phyloP scores from a whole-genome alignment of 2,113 vertebrate genomes.

The Oceanodroma tethys region DNA sequence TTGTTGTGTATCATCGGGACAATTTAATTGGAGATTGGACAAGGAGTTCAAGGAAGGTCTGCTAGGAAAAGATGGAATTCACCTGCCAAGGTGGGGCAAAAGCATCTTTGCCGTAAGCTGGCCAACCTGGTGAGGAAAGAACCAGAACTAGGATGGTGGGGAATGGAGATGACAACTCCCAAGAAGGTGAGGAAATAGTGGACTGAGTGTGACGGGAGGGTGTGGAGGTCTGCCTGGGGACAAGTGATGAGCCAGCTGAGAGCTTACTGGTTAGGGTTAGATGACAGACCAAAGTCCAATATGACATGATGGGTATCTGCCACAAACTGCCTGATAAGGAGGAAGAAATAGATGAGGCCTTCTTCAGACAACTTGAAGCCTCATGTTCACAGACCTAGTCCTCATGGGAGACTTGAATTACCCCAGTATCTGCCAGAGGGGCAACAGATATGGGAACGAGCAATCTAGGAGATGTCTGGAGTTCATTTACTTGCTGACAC shows the following conservation, averaged over 20 bases:
- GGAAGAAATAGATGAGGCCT: background rate
- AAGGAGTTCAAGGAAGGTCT: background rate
- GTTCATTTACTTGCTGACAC: background rate
- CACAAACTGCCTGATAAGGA: background rate
- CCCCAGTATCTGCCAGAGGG: background rate
- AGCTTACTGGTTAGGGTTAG: background rate
- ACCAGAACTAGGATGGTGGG: background rate
- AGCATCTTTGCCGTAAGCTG: background rate
- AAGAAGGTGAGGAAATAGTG: background rate
- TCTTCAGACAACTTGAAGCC: background rate
- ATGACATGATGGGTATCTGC: background rate
- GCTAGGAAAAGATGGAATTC: background rate
- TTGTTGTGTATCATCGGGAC: fast-evolving
- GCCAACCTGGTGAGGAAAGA: background rate
- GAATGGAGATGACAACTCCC: background rate
- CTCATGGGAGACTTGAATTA: background rate
- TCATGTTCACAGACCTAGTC: background rate
- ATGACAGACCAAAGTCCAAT: background rate
- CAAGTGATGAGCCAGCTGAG: background rate
- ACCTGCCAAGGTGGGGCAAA: background rate
- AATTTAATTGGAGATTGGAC: background rate
- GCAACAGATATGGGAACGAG: background rate
- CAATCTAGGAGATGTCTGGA: background rate
- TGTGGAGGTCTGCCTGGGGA: background rate
- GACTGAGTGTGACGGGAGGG: background rate